A percentile compares a stretch with the other conserved stretches of the same genome.
Conservation (phyloP, 2,888 invertebrate species). For the Drosophila sordidula region DNA sequence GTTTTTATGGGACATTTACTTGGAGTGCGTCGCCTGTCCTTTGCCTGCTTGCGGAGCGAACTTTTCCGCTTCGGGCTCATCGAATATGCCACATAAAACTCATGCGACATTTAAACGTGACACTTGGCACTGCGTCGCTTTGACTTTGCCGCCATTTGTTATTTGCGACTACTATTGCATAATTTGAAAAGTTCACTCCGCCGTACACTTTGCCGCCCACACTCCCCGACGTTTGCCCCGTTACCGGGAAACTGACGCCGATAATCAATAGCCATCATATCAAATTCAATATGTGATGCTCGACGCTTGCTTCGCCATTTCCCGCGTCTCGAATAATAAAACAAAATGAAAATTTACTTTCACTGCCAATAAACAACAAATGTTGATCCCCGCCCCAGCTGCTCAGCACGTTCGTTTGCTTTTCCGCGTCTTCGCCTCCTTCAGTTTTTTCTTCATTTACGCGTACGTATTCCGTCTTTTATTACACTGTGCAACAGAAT, state of each 20-base stretch:
- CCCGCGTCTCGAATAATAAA: constrained; percentile 62
- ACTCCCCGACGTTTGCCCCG: constrained; percentile 19
- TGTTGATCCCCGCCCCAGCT: constrained; percentile 46
- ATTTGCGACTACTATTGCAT: constrained; percentile 22
- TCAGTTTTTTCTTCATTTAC: neutral
- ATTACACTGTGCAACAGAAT: constrained; percentile 42
- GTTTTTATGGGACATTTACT: constrained; percentile 42
- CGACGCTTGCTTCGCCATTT: constrained; percentile 29
- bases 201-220: constrained; percentile 34
- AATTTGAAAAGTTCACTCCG: constrained; percentile 40
- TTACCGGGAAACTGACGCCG: constrained; percentile 8
- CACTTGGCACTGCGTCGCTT: constrained; percentile 35
- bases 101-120: constrained; percentile 66
- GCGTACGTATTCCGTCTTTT: constrained; percentile 26
- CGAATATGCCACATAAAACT: constrained; percentile 58
- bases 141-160: constrained; percentile 10
- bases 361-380: constrained; percentile 73
- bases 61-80: constrained; percentile 41
- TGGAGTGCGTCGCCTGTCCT: constrained; percentile 4
- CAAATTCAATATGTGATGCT: constrained; percentile 69
- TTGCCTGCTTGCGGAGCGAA: constrained; percentile 24
- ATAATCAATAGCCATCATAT: constrained; percentile 54
- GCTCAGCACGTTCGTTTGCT: constrained; percentile 13
- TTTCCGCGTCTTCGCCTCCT: neutral
- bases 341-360: constrained; percentile 76